Conservation (phyloP, 2,888 invertebrate species). For the Nebria brevicollis region DNA sequence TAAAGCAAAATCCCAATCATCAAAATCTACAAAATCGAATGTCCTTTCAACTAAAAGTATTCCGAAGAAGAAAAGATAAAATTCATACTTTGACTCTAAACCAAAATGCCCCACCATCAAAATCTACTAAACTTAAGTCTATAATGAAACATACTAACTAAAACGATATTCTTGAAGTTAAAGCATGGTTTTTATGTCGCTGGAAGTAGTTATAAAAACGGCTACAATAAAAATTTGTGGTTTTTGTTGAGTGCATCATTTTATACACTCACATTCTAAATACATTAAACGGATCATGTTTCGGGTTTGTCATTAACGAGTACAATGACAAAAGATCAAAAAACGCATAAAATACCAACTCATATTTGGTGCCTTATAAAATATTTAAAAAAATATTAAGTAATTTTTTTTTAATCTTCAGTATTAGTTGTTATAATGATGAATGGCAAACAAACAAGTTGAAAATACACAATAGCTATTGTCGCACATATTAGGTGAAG, state of each 20-base stretch:
- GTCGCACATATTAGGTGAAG: neutral
- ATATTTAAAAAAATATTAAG: neutral
- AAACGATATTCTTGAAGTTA: conserved; percentile 38
- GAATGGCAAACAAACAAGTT: neutral
- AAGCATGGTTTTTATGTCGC: conserved; percentile 29
- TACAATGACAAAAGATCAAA: conserved; percentile 40
- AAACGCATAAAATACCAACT: conserved; percentile 35
- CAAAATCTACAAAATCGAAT: no score
- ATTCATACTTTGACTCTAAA: no score
- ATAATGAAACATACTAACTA: conserved; percentile 32
- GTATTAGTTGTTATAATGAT: neutral
- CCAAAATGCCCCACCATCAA: neutral
- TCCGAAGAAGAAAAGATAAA: no score
- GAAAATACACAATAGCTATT: neutral
- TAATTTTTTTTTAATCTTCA: neutral
- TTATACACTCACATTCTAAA: neutral
- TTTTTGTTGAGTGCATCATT: conserved; percentile 25
- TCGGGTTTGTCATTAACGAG: conserved; percentile 29
- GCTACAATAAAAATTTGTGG: conserved; percentile 39
- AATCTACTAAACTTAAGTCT: neutral
- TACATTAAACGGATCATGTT: conserved; percentile 19
- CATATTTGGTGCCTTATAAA: conserved; percentile 8
- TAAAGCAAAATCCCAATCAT: no score
- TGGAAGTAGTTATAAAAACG: conserved; percentile 34
- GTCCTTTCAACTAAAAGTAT: no score